Evolutionary conservation across 2,113 vertebrate species (phyloP).

Genomic region (Triplophysa rosa): DNA sequence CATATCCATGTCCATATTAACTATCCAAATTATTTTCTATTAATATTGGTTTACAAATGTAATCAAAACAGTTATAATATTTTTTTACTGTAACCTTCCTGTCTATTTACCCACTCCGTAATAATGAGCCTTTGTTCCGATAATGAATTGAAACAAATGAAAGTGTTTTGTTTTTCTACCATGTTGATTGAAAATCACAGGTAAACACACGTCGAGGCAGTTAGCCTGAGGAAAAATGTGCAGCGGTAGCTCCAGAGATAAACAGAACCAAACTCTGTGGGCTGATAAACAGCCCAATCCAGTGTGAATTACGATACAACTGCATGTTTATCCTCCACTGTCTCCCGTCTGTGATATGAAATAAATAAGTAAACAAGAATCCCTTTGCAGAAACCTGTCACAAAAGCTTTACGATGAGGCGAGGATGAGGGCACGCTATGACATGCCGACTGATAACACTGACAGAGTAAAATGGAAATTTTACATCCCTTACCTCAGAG

Average conservation of each 20-base stretch:
- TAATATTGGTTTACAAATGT: no score
- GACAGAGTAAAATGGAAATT: slow-evolving; percentile 43
- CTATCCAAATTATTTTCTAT: no score
- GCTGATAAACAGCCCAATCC: slow-evolving; percentile 22
- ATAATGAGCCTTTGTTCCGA: not conserved
- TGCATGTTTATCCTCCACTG: slow-evolving; percentile 35
- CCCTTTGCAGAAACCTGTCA: slow-evolving; percentile 39
- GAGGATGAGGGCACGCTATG: slow-evolving; percentile 34
- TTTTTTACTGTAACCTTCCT: no score
- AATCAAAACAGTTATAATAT: not conserved
- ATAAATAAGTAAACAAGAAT: slow-evolving; percentile 48
- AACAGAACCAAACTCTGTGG: slow-evolving; percentile 29
- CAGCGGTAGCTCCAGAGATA: slow-evolving; percentile 7
- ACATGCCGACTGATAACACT: slow-evolving; percentile 40
- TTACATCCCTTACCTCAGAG: slow-evolving; percentile 9
- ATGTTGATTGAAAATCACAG: not conserved
- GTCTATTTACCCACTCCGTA: not conserved
- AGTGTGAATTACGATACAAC: slow-evolving; percentile 33
- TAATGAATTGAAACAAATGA: slow-evolving; percentile 12
- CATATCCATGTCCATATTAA: no score
- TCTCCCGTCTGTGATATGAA: slow-evolving; percentile 41
- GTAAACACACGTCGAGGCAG: slow-evolving; percentile 3
- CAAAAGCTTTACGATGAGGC: slow-evolving; percentile 45
- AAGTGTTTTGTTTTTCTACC: slow-evolving; percentile 11
- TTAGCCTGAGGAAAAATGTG: slow-evolving; percentile 26